phyloP scores from a whole-genome alignment of 2,113 vertebrate genomes.

The Rhipidura dahli region DNA sequence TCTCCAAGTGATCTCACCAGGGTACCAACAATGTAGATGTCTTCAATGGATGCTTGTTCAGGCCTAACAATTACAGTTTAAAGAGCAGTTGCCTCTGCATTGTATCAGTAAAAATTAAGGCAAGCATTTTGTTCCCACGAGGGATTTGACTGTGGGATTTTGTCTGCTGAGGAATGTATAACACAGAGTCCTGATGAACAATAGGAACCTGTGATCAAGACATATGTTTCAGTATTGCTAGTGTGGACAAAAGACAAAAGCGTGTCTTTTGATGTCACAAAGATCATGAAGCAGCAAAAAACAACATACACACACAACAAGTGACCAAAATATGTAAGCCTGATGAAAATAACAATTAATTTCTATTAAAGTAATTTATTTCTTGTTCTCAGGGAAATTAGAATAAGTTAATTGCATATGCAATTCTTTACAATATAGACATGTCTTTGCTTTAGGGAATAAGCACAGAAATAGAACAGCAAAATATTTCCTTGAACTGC shows the following conservation, averaged over 20 bases:
- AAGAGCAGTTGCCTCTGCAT: conserved; percentile 14
- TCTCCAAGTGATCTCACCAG: conserved; percentile 58
- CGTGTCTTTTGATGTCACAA: background rate
- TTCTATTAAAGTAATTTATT: background rate
- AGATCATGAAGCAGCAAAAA: background rate
- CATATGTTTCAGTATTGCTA: background rate
- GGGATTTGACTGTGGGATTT: background rate
- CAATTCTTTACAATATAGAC: background rate
- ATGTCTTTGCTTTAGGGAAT: background rate
- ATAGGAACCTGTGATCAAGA: background rate
- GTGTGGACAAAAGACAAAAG: background rate
- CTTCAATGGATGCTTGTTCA: conserved; percentile 47
- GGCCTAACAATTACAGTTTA: conserved; percentile 48
- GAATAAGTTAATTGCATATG: background rate
- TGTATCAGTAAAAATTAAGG: conserved; percentile 39
- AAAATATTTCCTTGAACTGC: background rate
- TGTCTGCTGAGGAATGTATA: background rate
- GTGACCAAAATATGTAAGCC: background rate
- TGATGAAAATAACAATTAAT: background rate
- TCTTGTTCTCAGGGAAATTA: background rate
- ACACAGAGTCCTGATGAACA: background rate
- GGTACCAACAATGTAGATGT: conserved; percentile 23
- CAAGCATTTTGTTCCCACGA: conserved; percentile 20
- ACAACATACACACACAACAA: background rate
- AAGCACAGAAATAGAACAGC: background rate